Percentiles rank a stretch among this genome's conserved stretches.
These are phyloP conservation scores for Sebastes baramenuke DNA, from an alignment of 2,797 vertebrate species.

Conservation along the genomic window DNA sequence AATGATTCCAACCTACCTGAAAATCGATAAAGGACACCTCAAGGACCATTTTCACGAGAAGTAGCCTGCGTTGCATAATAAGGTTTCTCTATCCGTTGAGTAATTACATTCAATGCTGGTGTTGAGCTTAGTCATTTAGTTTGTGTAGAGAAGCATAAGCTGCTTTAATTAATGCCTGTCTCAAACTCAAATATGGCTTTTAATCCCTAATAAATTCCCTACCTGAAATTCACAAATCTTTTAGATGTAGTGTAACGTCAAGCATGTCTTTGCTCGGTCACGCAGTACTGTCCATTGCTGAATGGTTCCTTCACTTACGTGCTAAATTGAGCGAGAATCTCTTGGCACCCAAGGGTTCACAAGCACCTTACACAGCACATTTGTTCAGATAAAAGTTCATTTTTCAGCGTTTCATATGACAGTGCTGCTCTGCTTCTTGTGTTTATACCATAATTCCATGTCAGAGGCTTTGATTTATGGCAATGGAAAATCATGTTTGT, in stretches of 20 bases:
- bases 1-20: slow-evolving; percentile 65
- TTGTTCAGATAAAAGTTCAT: slow-evolving; percentile 23
- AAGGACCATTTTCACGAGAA: slow-evolving; percentile 68
- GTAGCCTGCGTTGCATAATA: slow-evolving; percentile 56
- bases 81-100: slow-evolving; percentile 59
- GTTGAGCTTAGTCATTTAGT: slow-evolving; percentile 62
- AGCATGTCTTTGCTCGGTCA: slow-evolving; percentile 11
- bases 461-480: background rate
- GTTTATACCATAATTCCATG: background rate
- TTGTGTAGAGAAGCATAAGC: slow-evolving; percentile 54
- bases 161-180: slow-evolving; percentile 54
- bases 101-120: slow-evolving; percentile 62
- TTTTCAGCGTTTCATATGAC: slow-evolving; percentile 12
- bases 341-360: slow-evolving; percentile 11
- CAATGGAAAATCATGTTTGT: background rate
- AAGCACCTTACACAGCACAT: slow-evolving; percentile 15
- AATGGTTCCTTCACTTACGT: background rate
- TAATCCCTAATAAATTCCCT: slow-evolving; percentile 32
- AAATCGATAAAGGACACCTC: slow-evolving; percentile 75
- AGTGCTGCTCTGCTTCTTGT: background rate
- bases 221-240: slow-evolving; percentile 27
- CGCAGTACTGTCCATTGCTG: background rate
- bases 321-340: slow-evolving; percentile 27
- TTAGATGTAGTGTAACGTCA: background rate
- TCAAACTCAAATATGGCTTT: slow-evolving; percentile 44